Evolutionary conservation across 2,888 invertebrate genomes (phyloP), one percentile per base, ranked within the genome.

Genomic region (Sesia apiformis): DNA sequence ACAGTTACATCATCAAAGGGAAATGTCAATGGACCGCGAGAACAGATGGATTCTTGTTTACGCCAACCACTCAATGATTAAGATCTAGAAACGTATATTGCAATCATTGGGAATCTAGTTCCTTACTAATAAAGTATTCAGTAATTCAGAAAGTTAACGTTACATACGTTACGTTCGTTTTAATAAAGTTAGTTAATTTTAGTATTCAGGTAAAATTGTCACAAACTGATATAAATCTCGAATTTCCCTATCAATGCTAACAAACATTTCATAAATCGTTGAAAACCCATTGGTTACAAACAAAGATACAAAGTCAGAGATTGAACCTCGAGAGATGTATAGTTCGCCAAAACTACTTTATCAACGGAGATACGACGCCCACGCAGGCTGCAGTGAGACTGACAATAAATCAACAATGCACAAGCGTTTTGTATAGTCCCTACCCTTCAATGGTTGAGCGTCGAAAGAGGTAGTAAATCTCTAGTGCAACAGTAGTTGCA

Each of bases 211-310:
- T 23, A 23, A 23, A 23, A 23, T 23, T 23, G 23, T 23, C 23
- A 23, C 23, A 23, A 23, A 23, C 23, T 23, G 23, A 23, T 23
- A 23, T 23, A 42, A 42, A 42, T 42, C 42, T 42, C 42, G 7
- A 23, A 1, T 23, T 23, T 23, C 23, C 23, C 23, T 23, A 2
- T 23, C 23, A 23, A 23, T 60, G 60, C 62, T 64, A 66, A 74
- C 72, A 78, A 78, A 78, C 76, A 78, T 74, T 75, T 62, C 63
- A 69, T 80, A 76, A 72, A 78, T 78, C 76, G 78, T 67, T 57
- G 63, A 67, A 72, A 62, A 71, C 60, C 73, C 70, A 76, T 78
- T 77, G 72, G 64, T 7, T 46, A 46, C 23, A 77, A 69, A 66
- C 67, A 67, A 66, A 73, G 74, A 75, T 71, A 67, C 66, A 56